These are phyloP conservation scores for Sardinella longiceps DNA, from an alignment of 2,797 vertebrate species.

Conservation along the genomic window DNA sequence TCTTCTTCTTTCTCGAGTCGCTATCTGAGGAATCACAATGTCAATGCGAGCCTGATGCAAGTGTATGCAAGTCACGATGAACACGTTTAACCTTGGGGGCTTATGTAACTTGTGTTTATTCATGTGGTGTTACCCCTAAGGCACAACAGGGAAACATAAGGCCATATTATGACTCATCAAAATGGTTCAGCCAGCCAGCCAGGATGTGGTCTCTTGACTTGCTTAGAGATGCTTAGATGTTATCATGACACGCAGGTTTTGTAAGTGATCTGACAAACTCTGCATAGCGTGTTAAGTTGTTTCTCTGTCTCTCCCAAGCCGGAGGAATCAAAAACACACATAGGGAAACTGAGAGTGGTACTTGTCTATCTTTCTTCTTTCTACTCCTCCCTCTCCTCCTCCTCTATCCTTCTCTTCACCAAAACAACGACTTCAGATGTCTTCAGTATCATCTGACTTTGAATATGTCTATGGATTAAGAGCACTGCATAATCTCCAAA, in stretches of 20 bases:
- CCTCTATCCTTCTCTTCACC: not conserved
- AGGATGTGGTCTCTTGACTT: not conserved
- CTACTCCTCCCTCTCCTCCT: not conserved
- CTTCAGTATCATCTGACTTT: not conserved
- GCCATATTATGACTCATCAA: not conserved
- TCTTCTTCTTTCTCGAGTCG: not conserved
- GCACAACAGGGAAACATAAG: not conserved
- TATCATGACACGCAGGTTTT: not conserved
- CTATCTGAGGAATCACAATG: not conserved
- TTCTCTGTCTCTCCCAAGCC: not conserved
- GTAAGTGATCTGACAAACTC: not conserved
- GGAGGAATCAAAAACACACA: not conserved
- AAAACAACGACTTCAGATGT: not conserved
- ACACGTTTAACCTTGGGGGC: conserved; percentile 2
- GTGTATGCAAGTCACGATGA: conserved; percentile 5
- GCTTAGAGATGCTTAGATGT: not conserved
- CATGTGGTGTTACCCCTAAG: not conserved
- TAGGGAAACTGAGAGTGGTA: not conserved
- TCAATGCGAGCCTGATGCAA: conserved; percentile 10
- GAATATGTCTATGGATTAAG: too few relatives aligned
- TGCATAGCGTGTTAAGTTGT: not conserved
- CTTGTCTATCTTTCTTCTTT: too few relatives aligned
- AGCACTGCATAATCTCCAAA: not conserved
- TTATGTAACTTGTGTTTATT: conserved; percentile 9
- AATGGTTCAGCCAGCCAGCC: not conserved